Evolutionary conservation across 2,888 invertebrate genomes (phyloP).

Genomic region (Drosophila cognata): DNA sequence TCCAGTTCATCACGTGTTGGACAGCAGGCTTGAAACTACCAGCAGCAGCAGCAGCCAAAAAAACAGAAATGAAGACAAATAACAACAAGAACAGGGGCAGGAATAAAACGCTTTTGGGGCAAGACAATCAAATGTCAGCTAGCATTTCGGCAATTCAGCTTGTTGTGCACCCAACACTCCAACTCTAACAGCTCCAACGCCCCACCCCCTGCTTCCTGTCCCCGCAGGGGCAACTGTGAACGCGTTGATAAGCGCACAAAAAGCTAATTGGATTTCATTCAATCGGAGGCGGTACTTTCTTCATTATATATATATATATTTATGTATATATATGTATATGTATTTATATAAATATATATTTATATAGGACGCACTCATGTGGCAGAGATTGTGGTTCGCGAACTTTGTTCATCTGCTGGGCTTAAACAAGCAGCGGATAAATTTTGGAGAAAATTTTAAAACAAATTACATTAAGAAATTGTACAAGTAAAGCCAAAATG

Average conservation of each 20-base stretch:
- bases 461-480: neutral
- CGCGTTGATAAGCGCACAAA: conserved; percentile 68
- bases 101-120: conserved; percentile 42
- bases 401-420: conserved; percentile 5
- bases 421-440: conserved; percentile 6
- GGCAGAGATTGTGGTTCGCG: conserved; percentile 26
- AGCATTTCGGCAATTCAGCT: conserved; percentile 61
- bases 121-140: conserved; percentile 73
- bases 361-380: conserved; percentile 21
- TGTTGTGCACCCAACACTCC: conserved; percentile 28
- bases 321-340: neutral
- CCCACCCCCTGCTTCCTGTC: neutral
- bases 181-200: neutral
- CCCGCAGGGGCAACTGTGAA: conserved; percentile 37
- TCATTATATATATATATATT: neutral
- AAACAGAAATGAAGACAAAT: conserved; percentile 1
- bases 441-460: neutral
- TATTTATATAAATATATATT: neutral
- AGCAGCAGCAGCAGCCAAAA: neutral
- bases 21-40: conserved; percentile 25
- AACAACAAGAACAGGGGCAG: conserved; percentile 22
- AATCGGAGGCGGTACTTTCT: conserved; percentile 28
- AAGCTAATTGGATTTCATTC: conserved; percentile 76
- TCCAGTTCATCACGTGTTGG: conserved; percentile 69
- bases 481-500: neutral